Conservation (phyloP, 2,797 vertebrate species). For the Simalia tracyae region DNA sequence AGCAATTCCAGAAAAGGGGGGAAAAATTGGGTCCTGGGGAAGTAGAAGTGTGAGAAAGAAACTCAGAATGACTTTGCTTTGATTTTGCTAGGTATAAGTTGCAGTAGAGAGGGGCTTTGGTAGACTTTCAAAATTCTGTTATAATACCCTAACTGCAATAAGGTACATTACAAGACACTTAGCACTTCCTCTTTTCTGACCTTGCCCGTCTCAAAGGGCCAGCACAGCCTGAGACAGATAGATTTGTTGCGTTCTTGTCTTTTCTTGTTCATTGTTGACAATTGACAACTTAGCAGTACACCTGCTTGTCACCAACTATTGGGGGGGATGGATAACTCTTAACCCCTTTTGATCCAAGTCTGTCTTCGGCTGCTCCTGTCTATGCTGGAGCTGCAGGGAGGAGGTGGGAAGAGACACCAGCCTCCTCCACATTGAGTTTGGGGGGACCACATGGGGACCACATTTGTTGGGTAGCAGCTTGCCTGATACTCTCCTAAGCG, state of each 20-base stretch:
- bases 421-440: neutral
- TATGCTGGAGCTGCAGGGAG: neutral
- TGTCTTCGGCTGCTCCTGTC: neutral
- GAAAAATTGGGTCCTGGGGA: too few species aligned
- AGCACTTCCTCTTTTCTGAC: too few species aligned
- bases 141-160: too few species aligned
- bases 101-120: too few species aligned
- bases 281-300: neutral
- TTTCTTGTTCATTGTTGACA: neutral
- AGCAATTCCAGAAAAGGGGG: too few species aligned
- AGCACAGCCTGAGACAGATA: neutral
- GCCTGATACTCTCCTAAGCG: neutral
- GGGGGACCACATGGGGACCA: neutral
- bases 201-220: too few species aligned
- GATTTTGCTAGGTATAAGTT: neutral
- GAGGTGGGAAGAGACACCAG: neutral
- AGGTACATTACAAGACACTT: too few species aligned
- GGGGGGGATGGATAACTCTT: neutral
- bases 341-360: too few species aligned
- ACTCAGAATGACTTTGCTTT: neutral
- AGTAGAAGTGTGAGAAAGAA: too few species aligned
- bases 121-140: too few species aligned
- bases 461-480: neutral
- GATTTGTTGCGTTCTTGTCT: neutral
- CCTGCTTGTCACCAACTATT: too few species aligned